A percentile compares a stretch with the other conserved stretches of the same genome.
Evolutionary conservation across 2,113 vertebrate genomes (phyloP).

Genomic region (Todiramphus chloris): DNA sequence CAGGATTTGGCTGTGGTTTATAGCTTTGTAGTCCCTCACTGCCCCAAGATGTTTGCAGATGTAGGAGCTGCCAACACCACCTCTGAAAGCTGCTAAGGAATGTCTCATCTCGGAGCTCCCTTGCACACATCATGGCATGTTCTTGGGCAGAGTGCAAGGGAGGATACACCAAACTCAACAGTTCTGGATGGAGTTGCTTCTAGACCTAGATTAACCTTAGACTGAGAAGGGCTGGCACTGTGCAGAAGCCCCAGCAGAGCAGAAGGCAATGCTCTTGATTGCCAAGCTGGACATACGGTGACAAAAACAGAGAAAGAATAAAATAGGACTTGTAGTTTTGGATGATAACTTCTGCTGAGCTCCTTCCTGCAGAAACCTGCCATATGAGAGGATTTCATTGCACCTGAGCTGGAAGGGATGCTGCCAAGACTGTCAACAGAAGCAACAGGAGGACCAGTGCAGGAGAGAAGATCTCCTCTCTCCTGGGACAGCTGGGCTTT

Average conservation of each 20-base stretch:
- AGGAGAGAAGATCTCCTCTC: neutral
- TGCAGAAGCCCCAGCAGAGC: neutral
- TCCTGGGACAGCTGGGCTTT: neutral
- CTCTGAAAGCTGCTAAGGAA: neutral
- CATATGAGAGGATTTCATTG: too few species aligned
- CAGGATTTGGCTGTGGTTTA: neutral
- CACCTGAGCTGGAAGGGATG: neutral
- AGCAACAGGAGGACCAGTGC: neutral
- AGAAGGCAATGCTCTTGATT: neutral
- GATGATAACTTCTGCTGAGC: neutral
- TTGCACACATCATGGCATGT: accelerated
- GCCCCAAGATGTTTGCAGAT: neutral
- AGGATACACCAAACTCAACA: neutral
- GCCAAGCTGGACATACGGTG: neutral
- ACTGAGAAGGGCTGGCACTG: neutral
- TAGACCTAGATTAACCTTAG: neutral
- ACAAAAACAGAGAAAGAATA: neutral
- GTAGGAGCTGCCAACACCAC: neutral
- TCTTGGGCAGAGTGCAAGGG: neutral
- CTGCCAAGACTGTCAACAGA: neutral
- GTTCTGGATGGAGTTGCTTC: neutral
- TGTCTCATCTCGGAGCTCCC: neutral
- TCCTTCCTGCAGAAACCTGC: neutral
- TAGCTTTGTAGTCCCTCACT: neutral
- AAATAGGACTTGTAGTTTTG: neutral